Base-by-base conservation (phyloP, 1,140 invertebrate species). In the Melanaphis sacchari region DNA sequence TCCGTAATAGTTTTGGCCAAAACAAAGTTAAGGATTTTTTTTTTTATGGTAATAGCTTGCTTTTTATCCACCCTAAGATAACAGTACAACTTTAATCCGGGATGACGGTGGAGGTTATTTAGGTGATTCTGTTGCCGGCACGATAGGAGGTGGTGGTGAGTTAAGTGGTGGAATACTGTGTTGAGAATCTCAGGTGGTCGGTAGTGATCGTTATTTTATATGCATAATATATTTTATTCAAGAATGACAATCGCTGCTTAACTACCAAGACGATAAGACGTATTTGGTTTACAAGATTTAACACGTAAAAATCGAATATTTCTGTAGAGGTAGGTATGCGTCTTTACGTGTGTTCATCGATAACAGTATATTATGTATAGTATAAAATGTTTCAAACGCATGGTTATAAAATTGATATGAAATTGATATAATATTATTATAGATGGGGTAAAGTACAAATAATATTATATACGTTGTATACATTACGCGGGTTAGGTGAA, bases 11-110 rank as follows among this genome's bases (percentile, higher is more conserved):
- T 90, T 90, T 90, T 40, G 24, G 49, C 52, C 38, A 31, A 59
- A 90, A 90, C 88, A 40, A 90, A 90, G 88, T 90, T 90, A 59
- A 59, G 49, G 49, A 90, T 90, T 54, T 90, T 90, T 54, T 90
- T 90, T 88, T 90, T 59, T 90, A 90, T 40, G 88, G 88, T 90
- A 59, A 90, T 90, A 59, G 88, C 49, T 38, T 24, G 36, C 88
- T 36, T 87, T 90, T 90, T 54, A 54, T 54, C 88, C 46, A 26
- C 36, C 41, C 84, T 8, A 24, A 76, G 15, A 76, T n/a, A 66
- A 15, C 31, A 36, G n/a, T 76, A n/a, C 31, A 18, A 11, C 59
- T 76, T 18, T n/a, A 76, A n/a, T 76, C 59, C 15, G 31, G 59
- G 4, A n/a, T 1, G 59, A 15, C 5, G 59, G 59, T n/a, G n/a